Conservation (phyloP, 2,797 vertebrate species). For the Zenarchopterus dispar region DNA sequence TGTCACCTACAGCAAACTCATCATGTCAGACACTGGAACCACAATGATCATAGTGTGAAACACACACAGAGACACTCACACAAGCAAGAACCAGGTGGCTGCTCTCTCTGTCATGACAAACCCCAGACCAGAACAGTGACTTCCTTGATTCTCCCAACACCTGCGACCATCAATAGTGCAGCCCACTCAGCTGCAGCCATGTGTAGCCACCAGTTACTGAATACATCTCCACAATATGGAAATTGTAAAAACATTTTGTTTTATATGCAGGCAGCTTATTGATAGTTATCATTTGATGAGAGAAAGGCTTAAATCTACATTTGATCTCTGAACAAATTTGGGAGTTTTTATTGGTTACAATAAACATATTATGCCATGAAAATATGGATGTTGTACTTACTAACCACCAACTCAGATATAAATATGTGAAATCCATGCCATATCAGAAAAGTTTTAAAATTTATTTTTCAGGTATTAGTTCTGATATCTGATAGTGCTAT, state of each 20-base stretch:
- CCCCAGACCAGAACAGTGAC: conserved; percentile 57
- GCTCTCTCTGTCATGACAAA: conserved; percentile 61
- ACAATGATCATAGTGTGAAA: conserved; percentile 58
- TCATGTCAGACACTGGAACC: conserved; percentile 68
- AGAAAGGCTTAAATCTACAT: too few relatives aligned
- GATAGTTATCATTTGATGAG: too few relatives aligned
- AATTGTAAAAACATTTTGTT: conserved; percentile 36
- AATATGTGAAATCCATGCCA: too few relatives aligned
- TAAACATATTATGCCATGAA: too few relatives aligned
- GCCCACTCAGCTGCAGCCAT: conserved; percentile 51
- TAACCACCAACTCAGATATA: too few relatives aligned
- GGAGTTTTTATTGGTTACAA: too few relatives aligned
- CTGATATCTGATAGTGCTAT: too few relatives aligned
- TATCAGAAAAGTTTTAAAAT: too few relatives aligned
- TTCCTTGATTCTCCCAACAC: conserved; percentile 53
- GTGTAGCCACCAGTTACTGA: conserved; percentile 57
- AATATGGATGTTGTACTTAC: too few relatives aligned
- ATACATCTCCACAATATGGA: conserved; percentile 45
- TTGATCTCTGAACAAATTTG: too few relatives aligned
- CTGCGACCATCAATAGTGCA: conserved; percentile 55
- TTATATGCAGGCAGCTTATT: neutral
- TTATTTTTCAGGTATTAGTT: too few relatives aligned
- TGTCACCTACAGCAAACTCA: conserved; percentile 53
- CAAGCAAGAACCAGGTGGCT: conserved; percentile 54
- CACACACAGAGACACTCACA: conserved; percentile 30